Percentiles rank a stretch among this genome's conserved stretches.
These are phyloP conservation scores for Strigops habroptila DNA, from an alignment of 2,113 vertebrate species.

Conservation along the genomic window DNA sequence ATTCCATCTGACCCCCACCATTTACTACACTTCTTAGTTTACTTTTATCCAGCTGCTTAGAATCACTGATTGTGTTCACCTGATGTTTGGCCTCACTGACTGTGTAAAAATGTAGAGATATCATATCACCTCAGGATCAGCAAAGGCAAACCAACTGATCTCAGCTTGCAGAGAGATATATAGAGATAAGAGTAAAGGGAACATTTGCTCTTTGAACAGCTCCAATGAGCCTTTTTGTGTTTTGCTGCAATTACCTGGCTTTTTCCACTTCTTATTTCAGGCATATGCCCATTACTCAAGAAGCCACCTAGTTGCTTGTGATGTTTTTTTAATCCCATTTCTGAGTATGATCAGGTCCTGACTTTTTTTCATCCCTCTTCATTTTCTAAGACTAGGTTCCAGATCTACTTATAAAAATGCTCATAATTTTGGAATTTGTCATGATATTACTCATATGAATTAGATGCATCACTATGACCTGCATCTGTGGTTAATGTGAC, in stretches of 20 bases:
- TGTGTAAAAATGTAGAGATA: accelerated
- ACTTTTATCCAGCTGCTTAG: not conserved
- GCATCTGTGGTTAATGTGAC: not conserved
- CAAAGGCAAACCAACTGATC: not conserved
- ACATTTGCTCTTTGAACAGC: not conserved
- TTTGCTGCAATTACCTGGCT: not conserved
- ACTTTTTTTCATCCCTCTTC: not conserved
- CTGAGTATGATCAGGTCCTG: not conserved
- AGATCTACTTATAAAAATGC: not conserved
- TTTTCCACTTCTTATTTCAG: not conserved
- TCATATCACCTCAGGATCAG: not conserved
- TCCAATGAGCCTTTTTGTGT: not conserved
- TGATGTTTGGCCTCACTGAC: not conserved
- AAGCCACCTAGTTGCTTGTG: not conserved
- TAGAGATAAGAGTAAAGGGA: not conserved
- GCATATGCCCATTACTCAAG: not conserved
- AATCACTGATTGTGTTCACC: not conserved
- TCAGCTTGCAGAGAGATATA: not conserved
- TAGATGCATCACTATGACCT: not conserved
- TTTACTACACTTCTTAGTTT: not conserved
- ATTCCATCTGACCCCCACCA: not conserved
- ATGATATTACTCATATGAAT: not conserved
- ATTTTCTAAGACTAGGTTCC: not conserved
- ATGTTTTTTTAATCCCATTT: not conserved
- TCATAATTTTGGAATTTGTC: not conserved